Base-by-base conservation (phyloP, 2,113 vertebrate species). In the Lophotis ruficrista region DNA sequence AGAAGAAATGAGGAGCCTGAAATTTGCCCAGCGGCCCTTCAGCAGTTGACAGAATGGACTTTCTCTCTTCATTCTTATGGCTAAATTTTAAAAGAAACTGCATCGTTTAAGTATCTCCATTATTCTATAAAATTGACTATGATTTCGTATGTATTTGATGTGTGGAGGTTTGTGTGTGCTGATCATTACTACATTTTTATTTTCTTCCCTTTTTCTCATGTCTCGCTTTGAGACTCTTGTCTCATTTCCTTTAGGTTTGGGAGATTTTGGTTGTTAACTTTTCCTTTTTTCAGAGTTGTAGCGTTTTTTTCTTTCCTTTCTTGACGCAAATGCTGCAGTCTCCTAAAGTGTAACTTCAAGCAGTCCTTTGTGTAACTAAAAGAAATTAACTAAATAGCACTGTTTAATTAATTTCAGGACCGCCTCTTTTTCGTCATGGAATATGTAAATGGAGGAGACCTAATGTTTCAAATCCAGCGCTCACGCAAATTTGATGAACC, bases 341-440 rank as follows among this genome's bases (percentile, higher is more conserved):
- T 1, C 61, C n/a, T 66, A 4, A 82, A 91, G 35, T 28, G 51
- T 41, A 43, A 68, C 31, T 87, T 94, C 87, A 88, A 96, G 81
- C 57, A 92, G 47, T 72, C 75, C 43, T 94, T 96, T 97, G 82
- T 96, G 68, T 56, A 37, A 58, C 83, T 53, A 45, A 78, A 61
- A 31, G 48, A 76, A 91, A 79, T 91, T 33, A 66, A 41, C 87
- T 96, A 76, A 97, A 89, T 92, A 84, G 48, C 78, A 38, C 93
- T 92, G 53, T 96, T 97, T 95, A 83, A 95, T 97, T 96, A 64
- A 95, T 97, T 97, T 90, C 98, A 99, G 99, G 99, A 99, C 97
- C 99, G 99, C 87, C 98, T 99, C 96, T 99, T 99, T 97, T 99
- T 99, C 79, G 99, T 99, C 93, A 99, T 99, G 99, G 99, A 99